A percentile compares a stretch with the other conserved stretches of the same genome.
Evolutionary conservation across 2,888 invertebrate species (phyloP).

Genomic region (Limnephilus lunatus): DNA sequence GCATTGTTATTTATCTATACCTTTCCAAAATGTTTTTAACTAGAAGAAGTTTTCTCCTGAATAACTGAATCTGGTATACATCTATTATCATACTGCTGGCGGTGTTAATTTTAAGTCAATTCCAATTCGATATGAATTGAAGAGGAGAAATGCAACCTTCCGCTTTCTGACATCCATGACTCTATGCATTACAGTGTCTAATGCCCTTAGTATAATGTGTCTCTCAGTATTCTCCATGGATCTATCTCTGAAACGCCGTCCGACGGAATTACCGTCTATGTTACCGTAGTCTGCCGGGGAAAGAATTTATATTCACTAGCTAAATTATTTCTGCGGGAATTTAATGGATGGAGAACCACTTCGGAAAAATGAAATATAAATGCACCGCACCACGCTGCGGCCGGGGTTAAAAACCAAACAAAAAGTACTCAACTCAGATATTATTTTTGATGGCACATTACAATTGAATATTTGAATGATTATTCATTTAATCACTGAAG

Average conservation of each 20-base stretch:
- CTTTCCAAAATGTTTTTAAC: too few species aligned
- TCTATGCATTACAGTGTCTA: background rate
- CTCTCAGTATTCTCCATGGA: conserved; percentile 20
- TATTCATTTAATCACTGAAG: too few species aligned
- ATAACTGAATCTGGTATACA: too few species aligned
- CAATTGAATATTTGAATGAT: too few species aligned
- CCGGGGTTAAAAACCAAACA: background rate
- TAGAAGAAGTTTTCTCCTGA: too few species aligned
- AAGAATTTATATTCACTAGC: conserved; percentile 17
- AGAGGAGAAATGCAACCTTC: background rate
- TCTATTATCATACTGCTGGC: too few species aligned
- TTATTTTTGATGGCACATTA: too few species aligned
- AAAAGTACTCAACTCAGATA: too few species aligned
- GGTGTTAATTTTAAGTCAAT: too few species aligned
- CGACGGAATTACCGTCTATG: conserved; percentile 16
- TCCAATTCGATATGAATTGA: background rate
- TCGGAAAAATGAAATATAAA: background rate
- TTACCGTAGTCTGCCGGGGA: background rate
- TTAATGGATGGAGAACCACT: background rate
- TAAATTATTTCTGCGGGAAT: conserved; percentile 1
- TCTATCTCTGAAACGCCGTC: conserved; percentile 28
- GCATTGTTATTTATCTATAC: too few species aligned
- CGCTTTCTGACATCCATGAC: background rate
- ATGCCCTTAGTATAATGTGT: conserved; percentile 7
- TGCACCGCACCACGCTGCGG: background rate